Base-by-base conservation (phyloP, 1,140 invertebrate genomes). In the Musca vetustissima region DNA sequence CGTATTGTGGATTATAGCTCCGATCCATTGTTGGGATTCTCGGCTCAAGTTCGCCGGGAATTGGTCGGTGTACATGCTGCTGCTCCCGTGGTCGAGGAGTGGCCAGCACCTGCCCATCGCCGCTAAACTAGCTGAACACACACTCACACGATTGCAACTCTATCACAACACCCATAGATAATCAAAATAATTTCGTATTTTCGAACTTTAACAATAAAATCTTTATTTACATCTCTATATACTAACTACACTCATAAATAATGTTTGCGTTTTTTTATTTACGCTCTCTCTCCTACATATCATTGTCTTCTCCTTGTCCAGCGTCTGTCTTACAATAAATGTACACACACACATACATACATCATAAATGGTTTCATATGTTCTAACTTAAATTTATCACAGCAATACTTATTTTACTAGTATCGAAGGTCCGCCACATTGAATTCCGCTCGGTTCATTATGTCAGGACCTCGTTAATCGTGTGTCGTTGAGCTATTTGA, bases 1-100 rank as follows among this genome's bases (percentile, higher is more conserved):
- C 76, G 84, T 43, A 75, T 79, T 24, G 84, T 85, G 11, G 83
- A 85, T 52, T 85, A 85, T 70, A 81, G 74, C 15, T 74, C 83
- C 0, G 84, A 85, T 75, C 76, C 76, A 1, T 59, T 80, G 69
- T 72, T 79, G 69, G 83, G 83, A 11, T 84, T 84, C 68, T 83
- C 79, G 68, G 83, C 83, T 19, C 75, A 82, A 24, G 83, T 84
- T 7, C 69, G 66, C 48, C 66, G 69, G 7, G 69, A 70, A 52
- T 64, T 70, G n/a, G 17, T 70, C 14, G 22, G 43, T 19, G 59
- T 32, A 15, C 68, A 69, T 25, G 61, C 64, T 52, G 52, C 25
- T 67, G 64, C 25, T 21, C 43, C 19, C 2, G 64, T 65, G 11
- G 48, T 65, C 14, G 64, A 65, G 49, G 43, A 65, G 19, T 65